Evolutionary conservation across 1,140 invertebrate genomes (phyloP).

Genomic region (Ylistrum balloti): DNA sequence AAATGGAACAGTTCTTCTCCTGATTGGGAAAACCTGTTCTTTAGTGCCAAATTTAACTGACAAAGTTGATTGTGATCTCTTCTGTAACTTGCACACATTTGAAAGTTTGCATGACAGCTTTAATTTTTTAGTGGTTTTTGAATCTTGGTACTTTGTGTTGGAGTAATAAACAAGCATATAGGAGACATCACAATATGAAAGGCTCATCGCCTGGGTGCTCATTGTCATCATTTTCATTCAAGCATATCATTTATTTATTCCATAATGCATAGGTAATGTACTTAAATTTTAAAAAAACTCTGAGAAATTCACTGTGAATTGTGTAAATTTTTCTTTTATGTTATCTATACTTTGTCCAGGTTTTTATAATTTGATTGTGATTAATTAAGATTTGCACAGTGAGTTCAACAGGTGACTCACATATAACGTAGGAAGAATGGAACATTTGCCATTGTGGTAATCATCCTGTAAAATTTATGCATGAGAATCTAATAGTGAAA

Average conservation of each 20-base stretch:
- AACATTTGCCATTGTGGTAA: too few species aligned
- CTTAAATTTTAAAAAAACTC: neutral
- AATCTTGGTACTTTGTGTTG: neutral
- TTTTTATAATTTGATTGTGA: too few species aligned
- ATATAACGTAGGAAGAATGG: too few species aligned
- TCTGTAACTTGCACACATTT: too few species aligned
- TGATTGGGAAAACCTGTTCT: neutral
- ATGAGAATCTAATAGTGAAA: too few species aligned
- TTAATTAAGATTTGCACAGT: too few species aligned
- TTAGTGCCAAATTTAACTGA: neutral
- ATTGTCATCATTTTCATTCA: neutral
- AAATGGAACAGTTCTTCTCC: constrained; percentile 18
- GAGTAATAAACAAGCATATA: neutral
- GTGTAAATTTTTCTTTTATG: neutral
- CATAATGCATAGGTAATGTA: neutral
- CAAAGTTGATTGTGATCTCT: neutral
- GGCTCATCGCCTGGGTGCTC: neutral
- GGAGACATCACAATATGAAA: neutral
- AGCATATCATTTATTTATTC: constrained; percentile 38
- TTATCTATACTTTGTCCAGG: too few species aligned
- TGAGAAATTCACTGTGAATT: constrained; percentile 16
- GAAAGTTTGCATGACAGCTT: too few species aligned
- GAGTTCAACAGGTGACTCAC: too few species aligned
- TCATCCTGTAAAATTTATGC: too few species aligned
- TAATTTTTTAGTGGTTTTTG: neutral